Evolutionary conservation across 1,140 invertebrate genomes (phyloP).

Genomic region (Anastatus disparis): DNA sequence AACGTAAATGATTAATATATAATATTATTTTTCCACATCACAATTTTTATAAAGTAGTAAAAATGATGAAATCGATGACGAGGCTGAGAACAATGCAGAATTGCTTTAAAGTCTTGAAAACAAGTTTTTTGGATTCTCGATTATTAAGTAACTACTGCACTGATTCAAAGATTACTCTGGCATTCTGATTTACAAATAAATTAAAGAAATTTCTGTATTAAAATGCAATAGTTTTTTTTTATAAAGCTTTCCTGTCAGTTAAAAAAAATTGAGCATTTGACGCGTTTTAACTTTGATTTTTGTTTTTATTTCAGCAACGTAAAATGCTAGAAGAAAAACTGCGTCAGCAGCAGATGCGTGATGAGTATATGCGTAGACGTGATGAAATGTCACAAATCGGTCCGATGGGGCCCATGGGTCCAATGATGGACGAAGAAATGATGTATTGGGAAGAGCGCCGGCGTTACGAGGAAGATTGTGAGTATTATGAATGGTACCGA

Average conservation of each 20-base stretch:
- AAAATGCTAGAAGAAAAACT: slow-evolving; percentile 90
- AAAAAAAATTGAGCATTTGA: too few species aligned
- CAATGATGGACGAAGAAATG: slow-evolving; percentile 81
- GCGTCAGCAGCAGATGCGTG: slow-evolving; percentile 77
- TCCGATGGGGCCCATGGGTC: slow-evolving; percentile 68
- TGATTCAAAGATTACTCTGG: slow-evolving; percentile 56
- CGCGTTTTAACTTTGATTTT: background rate
- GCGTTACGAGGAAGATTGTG: slow-evolving; percentile 82
- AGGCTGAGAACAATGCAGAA: slow-evolving; percentile 56
- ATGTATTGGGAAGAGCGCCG: slow-evolving; percentile 90
- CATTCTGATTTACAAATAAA: slow-evolving; percentile 52
- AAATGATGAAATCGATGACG: slow-evolving; percentile 64
- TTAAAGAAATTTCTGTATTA: background rate
- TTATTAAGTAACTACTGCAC: slow-evolving; percentile 32
- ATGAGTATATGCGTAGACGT: slow-evolving; percentile 74
- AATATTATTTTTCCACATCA: too few species aligned
- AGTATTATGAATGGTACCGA: slow-evolving; percentile 84
- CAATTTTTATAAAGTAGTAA: too few species aligned
- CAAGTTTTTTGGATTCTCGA: slow-evolving; percentile 57
- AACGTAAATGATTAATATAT: too few species aligned
- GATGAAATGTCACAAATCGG: slow-evolving; percentile 70
- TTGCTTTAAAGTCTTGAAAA: slow-evolving; percentile 42
- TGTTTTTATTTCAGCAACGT: slow-evolving; percentile 66
- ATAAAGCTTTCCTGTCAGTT: too few species aligned
- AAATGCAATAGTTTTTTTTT: background rate